Conservation (phyloP, 2,113 vertebrate species). For the Anhinga rufa region DNA sequence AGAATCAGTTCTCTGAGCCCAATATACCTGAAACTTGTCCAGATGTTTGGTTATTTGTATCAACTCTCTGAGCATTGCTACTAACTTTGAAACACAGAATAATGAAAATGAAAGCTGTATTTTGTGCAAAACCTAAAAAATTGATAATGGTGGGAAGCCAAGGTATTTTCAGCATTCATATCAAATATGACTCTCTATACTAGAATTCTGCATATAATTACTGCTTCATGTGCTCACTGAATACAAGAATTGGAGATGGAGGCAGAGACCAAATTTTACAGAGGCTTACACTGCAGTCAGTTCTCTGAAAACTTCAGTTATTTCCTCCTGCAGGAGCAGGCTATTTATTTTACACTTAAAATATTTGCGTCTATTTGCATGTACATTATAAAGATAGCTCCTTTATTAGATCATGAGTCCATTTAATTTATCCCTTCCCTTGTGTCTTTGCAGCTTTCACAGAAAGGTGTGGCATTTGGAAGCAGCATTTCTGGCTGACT, state of each 20-base stretch:
- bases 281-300: not conserved
- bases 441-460: not conserved
- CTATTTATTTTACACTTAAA: not conserved
- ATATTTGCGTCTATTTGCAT: not conserved
- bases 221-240: not conserved
- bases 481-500: not conserved
- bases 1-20: not conserved
- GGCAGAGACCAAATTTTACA: not conserved
- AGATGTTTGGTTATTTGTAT: not conserved
- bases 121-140: not conserved
- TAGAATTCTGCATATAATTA: not conserved
- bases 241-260: not conserved
- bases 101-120: not conserved
- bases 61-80: not conserved
- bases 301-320: not conserved
- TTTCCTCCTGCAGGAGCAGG: not conserved
- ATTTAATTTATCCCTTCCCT: not conserved
- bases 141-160: not conserved
- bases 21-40: not conserved
- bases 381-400: not conserved
- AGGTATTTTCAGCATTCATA: not conserved
- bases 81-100: not conserved
- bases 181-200: not conserved
- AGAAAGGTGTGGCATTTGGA: not conserved
- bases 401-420: not conserved